These are phyloP conservation scores for Euplexia lucipara DNA, from an alignment of 2,888 invertebrate genomes.

Conservation along the genomic window DNA sequence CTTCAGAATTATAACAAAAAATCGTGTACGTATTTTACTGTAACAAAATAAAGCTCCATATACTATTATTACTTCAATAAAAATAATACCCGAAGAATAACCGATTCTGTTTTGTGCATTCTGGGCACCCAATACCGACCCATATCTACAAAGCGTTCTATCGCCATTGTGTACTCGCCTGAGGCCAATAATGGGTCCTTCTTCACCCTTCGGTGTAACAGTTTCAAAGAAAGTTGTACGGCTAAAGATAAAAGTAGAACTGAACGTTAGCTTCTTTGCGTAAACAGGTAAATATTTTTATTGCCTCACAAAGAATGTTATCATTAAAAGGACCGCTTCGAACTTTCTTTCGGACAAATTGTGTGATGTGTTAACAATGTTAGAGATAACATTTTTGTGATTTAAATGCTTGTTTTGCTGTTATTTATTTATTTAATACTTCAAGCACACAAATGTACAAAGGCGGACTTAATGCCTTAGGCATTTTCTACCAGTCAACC, in stretches of 20 bases:
- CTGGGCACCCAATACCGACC: slow-evolving; percentile 15
- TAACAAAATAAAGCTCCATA: slow-evolving; percentile 3
- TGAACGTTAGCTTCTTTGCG: slow-evolving; percentile 61
- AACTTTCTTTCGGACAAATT: slow-evolving; percentile 71
- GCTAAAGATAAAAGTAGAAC: slow-evolving; percentile 54
- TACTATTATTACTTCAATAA: slow-evolving; percentile 33
- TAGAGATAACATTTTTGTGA: slow-evolving; percentile 44
- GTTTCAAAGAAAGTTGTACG: slow-evolving; percentile 74
- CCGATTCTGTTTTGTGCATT: slow-evolving; percentile 31
- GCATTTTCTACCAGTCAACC: no score
- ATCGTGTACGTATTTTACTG: slow-evolving; percentile 15
- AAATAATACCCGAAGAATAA: slow-evolving; percentile 30
- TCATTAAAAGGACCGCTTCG: slow-evolving; percentile 71
- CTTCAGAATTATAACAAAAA: slow-evolving; percentile 9
- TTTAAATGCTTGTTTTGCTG: slow-evolving; percentile 21
- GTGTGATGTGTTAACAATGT: slow-evolving; percentile 50
- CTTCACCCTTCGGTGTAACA: slow-evolving; percentile 46
- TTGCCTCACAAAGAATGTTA: slow-evolving; percentile 64
- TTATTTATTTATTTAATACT: no score
- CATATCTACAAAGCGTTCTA: slow-evolving; percentile 16
- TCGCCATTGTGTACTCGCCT: slow-evolving; percentile 22
- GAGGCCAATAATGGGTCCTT: slow-evolving; percentile 28
- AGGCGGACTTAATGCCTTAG: no score
- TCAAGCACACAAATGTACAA: no score
- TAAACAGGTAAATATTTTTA: slow-evolving; percentile 76